Base-by-base conservation (phyloP, 2,888 invertebrate genomes). In the Amblyjoppa fuscipennis region DNA sequence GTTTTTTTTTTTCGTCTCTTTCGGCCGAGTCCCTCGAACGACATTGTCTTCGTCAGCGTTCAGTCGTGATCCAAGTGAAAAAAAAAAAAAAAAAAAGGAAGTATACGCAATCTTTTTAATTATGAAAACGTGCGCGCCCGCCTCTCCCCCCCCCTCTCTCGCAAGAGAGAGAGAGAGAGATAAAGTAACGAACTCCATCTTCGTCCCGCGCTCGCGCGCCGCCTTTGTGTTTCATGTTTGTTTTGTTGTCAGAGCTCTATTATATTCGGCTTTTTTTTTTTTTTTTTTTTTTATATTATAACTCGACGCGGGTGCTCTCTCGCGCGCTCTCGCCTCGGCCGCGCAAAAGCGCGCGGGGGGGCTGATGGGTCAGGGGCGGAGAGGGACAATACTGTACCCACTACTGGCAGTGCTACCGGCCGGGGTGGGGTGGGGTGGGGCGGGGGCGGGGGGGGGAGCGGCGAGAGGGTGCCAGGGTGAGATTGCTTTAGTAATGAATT, bases 401-500 rank as follows among this genome's bases (percentile, higher is more conserved):
- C 89, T 89, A 89, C 90, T 89, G 83, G 81, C 84, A 81, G 71
- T 79, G 82, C 85, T 77, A 81, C 81, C 77, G 83, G 80, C 71
- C 77, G 83, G 85, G 85, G 59, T 69, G 81, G 78, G 88, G 86
- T 53, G 71, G 81, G 78, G 88, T 85, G 81, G 83, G 86, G 88
- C 88, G 89, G 88, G 59, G 71, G 81, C 78, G 88, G 59, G 71
- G 81, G 78, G 88, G 86, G 81, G 83, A 87, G 88, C 88, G 89
- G 88, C 91, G 91, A 91, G 90, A 90, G 92, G 91, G 90, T 92
- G 92, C 92, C 92, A 89, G 89, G 89, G 89, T 88, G 89, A 89
- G 89, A 89, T 93, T 93, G 94, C 93, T 94, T 94, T 94, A 93
- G 94, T 94, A 94, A 94, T 94, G 94, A 94, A 94, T 94, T 94